Base-by-base conservation (phyloP, 1,140 invertebrate species). In the Ips typographus region DNA sequence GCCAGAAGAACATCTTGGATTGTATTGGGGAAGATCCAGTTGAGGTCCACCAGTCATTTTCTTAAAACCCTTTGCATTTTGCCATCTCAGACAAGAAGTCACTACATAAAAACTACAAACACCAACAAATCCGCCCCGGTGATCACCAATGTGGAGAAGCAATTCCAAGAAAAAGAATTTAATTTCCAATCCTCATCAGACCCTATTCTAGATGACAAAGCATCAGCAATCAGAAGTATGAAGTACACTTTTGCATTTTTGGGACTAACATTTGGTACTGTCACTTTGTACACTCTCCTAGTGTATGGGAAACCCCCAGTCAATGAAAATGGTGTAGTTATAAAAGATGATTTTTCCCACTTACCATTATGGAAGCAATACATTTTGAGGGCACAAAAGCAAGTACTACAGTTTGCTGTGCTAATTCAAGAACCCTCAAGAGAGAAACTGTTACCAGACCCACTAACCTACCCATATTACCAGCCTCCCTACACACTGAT, bases 401-500 rank as follows among this genome's bases (percentile, higher is more conserved):
- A 66, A 55, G 47, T 73, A 22, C 40, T 72, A 62, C 43, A 69
- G 2, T 60, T 71, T 57, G 66, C 70, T 22, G 6, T 62, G 47
- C 68, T 73, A 4, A 93, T 98, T 56, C 90, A 95, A 82, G 95
- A 98, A 78, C 98, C 98, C 4, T 96, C 95, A 4, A 88, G 95
- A 62, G 92, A 95, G 59, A 94, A 96, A 79, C 82, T 99, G 2
- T 83, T 99, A 64, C 98, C 98, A 41, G 97, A 99, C 82, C 93
- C 95, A 36, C 79, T 99, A 2, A 87, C 90, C 72, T 87, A 90
- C 72, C 97, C 96, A 0, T 99, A 98, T 79, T 86, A 91, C 69
- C 98, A 99, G 80, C 97, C 97, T n/a, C 93, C 94, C 1, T 99
- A 98, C 77, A 99, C 98, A 2, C 82, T 99, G 8, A 91, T 99